Base-by-base conservation (phyloP, 2,113 vertebrate genomes). In the Esox niger region DNA sequence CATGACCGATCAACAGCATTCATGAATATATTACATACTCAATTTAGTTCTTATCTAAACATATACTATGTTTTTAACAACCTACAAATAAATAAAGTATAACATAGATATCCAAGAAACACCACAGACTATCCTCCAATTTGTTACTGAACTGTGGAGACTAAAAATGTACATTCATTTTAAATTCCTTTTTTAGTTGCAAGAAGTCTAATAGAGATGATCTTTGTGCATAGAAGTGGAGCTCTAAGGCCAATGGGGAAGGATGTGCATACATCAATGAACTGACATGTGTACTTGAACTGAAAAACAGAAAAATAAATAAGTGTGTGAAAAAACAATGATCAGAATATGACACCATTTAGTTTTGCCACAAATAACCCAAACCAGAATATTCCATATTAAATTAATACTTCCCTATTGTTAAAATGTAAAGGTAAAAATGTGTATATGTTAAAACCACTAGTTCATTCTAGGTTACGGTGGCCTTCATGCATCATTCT, bases 221-320 rank as follows among this genome's bases (percentile, higher is more conserved):
- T 76, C 78, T 68, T 79, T 82, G 86, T 91, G 90, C 91, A 92
- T 91, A 91, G 90, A 88, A 88, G 84, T 86, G 78, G 70, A 86
- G 86, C 78, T 75, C 79, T 89, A 90, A 89, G 89, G 88, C 87
- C 82, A 59, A 15, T 15, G 15, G 56, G 29, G 57, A 59, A 29
- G 31, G 2, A 29, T 57, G 26, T 27, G 5, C 55, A 27, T 3
- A 29, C 26, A n/a, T n/a, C 38, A 43, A 43, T 43, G 13, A 43
- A 15, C 38, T 43, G 38, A 43, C 11, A 43, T 2, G 38, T 43
- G 38, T 23, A 6, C 47, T n/a, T 52, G 20, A 52, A 52, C 38
- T 4, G 38, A 15, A 43, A 43, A 10, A 17, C 13, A 43, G 38
- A 10, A 43, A 43, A 43, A 43, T 17, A 10, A 17, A 17, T 43